These are phyloP conservation scores for Arbacia lixula DNA, from an alignment of 53 echinoderm and acorn worm species.

Conservation along the genomic window DNA sequence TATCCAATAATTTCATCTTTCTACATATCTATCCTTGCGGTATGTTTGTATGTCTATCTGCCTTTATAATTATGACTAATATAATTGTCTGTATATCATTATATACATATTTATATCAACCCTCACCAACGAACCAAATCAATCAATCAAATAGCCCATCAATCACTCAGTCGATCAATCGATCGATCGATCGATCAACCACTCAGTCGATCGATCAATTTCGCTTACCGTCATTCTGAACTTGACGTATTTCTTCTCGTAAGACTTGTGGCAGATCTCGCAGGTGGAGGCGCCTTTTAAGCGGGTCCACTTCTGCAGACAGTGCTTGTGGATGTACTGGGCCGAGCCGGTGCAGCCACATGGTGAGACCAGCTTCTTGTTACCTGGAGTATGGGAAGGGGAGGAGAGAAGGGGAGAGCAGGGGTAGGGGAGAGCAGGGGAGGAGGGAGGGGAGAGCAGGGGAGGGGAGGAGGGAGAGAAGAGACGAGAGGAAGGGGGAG, in stretches of 20 bases:
- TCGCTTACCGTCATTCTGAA: constrained; percentile 50
- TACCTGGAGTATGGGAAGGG: constrained; percentile 36
- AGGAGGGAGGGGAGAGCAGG: background rate
- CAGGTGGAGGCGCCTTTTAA: constrained; percentile 71
- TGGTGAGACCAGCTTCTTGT: constrained; percentile 68
- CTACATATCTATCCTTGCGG: too few species aligned
- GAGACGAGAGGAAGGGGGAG: too few species aligned
- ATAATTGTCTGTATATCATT: too few species aligned
- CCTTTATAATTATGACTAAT: too few species aligned
- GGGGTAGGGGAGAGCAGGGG: background rate
- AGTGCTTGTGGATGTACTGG: constrained; percentile 73
- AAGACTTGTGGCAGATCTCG: constrained; percentile 84
- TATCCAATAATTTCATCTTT: too few species aligned
- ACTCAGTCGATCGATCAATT: too few species aligned
- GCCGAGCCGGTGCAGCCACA: constrained; percentile 86
- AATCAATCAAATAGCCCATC: too few species aligned
- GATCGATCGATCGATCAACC: too few species aligned
- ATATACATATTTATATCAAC: too few species aligned
- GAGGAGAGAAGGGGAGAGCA: background rate
- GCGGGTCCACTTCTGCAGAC: constrained; percentile 82
- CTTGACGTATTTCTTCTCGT: constrained; percentile 68
- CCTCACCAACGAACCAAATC: too few species aligned
- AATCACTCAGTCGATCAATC: too few species aligned
- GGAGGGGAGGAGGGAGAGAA: background rate
- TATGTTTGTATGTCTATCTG: too few species aligned